Evolutionary conservation across 2,797 vertebrate genomes (phyloP).

Genomic region (Mycteria americana): DNA sequence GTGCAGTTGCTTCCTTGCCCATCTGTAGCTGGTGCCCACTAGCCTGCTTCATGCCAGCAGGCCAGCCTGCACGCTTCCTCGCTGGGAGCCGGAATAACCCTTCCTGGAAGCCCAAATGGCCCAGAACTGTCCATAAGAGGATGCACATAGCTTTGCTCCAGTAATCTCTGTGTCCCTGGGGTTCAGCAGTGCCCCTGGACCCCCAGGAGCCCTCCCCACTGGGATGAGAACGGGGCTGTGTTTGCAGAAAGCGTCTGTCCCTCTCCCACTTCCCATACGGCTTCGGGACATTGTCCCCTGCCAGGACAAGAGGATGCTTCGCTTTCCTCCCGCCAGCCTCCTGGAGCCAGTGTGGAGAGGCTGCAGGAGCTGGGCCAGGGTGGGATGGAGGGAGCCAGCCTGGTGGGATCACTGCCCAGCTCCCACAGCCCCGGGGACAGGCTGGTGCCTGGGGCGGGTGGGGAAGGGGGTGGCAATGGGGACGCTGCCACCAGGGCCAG

Average conservation of each 20-base stretch:
- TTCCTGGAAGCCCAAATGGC: background rate
- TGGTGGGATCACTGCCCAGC: background rate
- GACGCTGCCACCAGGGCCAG: background rate
- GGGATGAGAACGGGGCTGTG: background rate
- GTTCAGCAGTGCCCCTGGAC: background rate
- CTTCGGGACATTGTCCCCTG: background rate
- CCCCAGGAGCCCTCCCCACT: background rate
- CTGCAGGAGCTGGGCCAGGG: background rate
- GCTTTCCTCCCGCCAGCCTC: background rate
- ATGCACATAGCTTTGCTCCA: background rate
- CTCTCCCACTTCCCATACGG: fast-evolving
- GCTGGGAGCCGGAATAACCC: background rate
- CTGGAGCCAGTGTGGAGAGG: background rate
- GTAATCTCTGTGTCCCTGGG: background rate
- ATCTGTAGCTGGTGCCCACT: background rate
- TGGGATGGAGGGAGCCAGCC: background rate
- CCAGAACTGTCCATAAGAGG: background rate
- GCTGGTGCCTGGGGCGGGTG: fast-evolving
- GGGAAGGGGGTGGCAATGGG: background rate
- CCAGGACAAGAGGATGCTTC: background rate
- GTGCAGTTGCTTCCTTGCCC: background rate
- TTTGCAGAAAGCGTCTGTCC: background rate
- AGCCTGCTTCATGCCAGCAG: background rate
- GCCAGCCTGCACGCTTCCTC: background rate
- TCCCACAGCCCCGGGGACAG: background rate